Base-by-base conservation (phyloP, 2,113 vertebrate species). In the Coracopsis vasa region DNA sequence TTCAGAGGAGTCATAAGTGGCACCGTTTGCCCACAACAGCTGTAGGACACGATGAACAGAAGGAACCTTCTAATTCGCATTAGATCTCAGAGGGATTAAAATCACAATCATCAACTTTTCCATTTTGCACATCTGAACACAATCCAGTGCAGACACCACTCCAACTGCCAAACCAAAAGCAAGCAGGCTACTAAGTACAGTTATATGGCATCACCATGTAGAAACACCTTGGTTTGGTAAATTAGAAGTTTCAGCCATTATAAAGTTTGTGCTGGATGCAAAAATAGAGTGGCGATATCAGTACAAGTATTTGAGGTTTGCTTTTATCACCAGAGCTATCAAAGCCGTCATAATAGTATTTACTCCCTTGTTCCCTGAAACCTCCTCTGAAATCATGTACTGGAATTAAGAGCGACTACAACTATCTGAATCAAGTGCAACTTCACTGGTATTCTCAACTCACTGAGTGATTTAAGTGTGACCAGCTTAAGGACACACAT, bases 1-100 rank as follows among this genome's bases (percentile, higher is more conserved):
- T 47, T 80, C 64, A 87, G 65, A 90, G 77, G 54, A 95, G 71
- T 90, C 44, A 27, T 61, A 87, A 74, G 82, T 64, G 42, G 71
- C 67, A 84, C 74, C 54, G 78, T 58, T 86, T 79, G 82, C 50
- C 84, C 54, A 75, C 20, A 94, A n/a, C 14, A 90, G 81, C 70
- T 70, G 69, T 29, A 80, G 39, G 61, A 51, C 88, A 79, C 53
- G 64, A 70, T 39, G 44, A 88, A 58, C 44, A 91, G 41, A 88
- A 87, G 37, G 60, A 92, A 86, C 28, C 47, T 54, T 74, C 85
- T 70, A 69, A 89, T 70, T 85, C 48, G n/a, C n/a, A 87, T 37
- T 24, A 51, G 31, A 92, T 64, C 39, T 80, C 53, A 39, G 27
- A 87, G 21, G 28, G 15, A 91, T 82, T 79, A 93, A 78, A 74